A percentile compares a stretch with the other conserved stretches of the same genome.
These are phyloP conservation scores for Erebia aethiops DNA, from an alignment of 2,888 invertebrate species.

Conservation along the genomic window DNA sequence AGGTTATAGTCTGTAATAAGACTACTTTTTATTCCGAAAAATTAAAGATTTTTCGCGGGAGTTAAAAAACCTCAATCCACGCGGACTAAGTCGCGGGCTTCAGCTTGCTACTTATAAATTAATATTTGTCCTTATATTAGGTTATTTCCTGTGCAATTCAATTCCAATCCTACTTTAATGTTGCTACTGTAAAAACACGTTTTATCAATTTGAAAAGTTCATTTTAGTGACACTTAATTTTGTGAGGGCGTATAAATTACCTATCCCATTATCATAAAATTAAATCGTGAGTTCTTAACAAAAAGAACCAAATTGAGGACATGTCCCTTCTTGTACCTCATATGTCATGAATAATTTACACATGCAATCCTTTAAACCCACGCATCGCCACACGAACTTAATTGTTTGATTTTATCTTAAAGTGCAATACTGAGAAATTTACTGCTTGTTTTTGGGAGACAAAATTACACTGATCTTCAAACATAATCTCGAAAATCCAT, in stretches of 20 bases:
- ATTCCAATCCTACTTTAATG: background rate
- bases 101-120: no score
- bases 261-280: constrained; percentile 1
- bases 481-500: constrained; percentile 4
- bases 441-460: constrained; percentile 24
- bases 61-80: no score
- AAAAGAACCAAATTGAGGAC: constrained; percentile 16
- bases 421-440: constrained; percentile 36
- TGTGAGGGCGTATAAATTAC: background rate
- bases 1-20: no score
- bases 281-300: constrained; percentile 9
- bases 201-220: background rate
- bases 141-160: no score
- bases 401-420: constrained; percentile 35
- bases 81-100: no score
- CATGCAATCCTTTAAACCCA: constrained; percentile 25
- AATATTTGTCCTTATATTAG: no score
- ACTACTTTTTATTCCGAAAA: no score
- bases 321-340: constrained; percentile 21
- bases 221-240: background rate
- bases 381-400: constrained; percentile 35
- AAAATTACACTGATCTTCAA: constrained; percentile 16
- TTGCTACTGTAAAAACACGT: background rate
- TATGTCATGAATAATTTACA: constrained; percentile 32
- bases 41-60: no score